phyloP scores from a whole-genome alignment of 2,113 vertebrate genomes.

The Agapornis roseicollis region DNA sequence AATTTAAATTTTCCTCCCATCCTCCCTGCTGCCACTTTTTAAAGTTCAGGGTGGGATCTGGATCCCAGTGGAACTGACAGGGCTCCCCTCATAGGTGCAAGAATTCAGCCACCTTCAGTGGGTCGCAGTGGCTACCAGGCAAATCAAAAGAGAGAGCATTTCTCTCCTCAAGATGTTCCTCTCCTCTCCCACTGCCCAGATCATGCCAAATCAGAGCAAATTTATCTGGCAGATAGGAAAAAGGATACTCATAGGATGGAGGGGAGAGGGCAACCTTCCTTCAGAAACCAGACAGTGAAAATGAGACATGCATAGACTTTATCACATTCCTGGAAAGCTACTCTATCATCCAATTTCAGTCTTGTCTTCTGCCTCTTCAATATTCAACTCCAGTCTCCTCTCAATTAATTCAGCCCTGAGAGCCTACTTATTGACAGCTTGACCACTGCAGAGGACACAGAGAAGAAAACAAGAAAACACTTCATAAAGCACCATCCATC shows the following conservation, averaged over 20 bases:
- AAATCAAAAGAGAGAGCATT: not conserved
- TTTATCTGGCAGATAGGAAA: not conserved
- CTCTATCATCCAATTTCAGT: not conserved
- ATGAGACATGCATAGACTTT: not conserved
- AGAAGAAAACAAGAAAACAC: constrained; percentile 20
- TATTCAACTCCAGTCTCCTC: not conserved
- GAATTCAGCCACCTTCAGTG: not conserved
- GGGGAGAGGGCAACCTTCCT: not conserved
- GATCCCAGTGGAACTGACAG: not conserved
- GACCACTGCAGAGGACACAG: not conserved
- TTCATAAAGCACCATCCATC: not conserved
- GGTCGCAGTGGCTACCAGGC: not conserved
- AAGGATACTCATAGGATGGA: not conserved
- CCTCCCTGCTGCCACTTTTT: not conserved
- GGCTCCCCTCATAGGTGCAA: not conserved
- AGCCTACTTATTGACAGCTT: not conserved
- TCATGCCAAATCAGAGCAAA: not conserved
- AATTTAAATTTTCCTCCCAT: not conserved
- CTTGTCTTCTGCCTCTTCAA: not conserved
- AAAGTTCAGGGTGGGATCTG: not conserved
- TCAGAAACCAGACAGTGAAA: not conserved
- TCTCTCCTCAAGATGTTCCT: not conserved
- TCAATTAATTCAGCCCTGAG: not conserved
- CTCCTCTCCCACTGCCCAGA: not conserved
- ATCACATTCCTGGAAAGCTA: not conserved